Evolutionary conservation across 2,113 vertebrate species (phyloP).

Genomic region (Muscicapa adusta): DNA sequence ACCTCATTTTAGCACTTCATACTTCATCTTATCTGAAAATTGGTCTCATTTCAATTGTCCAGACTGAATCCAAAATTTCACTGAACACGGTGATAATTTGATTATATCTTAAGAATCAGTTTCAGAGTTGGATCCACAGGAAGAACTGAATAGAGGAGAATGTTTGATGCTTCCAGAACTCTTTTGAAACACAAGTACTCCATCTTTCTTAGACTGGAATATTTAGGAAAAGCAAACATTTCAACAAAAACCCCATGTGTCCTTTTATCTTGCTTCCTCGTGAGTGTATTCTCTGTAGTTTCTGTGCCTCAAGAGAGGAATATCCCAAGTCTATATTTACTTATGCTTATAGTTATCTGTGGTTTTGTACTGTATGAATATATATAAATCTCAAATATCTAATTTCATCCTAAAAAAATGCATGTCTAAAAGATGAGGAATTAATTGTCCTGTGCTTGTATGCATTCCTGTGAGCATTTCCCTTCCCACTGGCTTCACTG

Average conservation of each 20-base stretch:
- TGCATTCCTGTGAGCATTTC: background rate
- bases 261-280: background rate
- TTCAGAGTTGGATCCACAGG: background rate
- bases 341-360: background rate
- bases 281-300: background rate
- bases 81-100: background rate
- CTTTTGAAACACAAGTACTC: background rate
- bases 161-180: background rate
- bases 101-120: background rate
- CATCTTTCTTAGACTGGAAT: background rate
- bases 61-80: background rate
- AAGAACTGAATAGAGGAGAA: background rate
- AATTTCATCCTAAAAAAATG: background rate
- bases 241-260: fast-evolving
- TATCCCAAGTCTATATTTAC: background rate
- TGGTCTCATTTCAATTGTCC: background rate
- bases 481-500: background rate
- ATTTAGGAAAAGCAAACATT: background rate
- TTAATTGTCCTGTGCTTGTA: background rate
- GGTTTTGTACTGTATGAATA: too few species aligned
- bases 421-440: background rate
- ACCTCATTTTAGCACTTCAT: background rate
- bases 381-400: background rate
- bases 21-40: background rate
- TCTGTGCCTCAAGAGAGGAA: background rate